Conservation (phyloP, 2,888 invertebrate genomes). For the Muschampia plurimacula region DNA sequence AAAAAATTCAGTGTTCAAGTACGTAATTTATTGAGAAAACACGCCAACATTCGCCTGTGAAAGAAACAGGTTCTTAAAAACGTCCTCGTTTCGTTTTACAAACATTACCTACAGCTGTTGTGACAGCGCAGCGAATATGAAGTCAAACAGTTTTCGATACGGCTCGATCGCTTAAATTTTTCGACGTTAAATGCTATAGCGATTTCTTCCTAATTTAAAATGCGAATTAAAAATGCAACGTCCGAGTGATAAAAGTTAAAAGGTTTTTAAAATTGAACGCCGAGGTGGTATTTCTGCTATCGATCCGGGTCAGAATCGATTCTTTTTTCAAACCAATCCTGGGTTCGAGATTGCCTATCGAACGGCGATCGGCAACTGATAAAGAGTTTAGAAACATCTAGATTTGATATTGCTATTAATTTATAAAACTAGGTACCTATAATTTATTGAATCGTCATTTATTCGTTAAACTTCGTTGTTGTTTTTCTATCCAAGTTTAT, state of each 20-base stretch:
- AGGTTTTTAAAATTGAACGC: constrained; percentile 34
- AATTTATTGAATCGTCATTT: background rate
- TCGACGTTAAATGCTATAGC: constrained; percentile 34
- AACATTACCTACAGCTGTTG: constrained; percentile 55
- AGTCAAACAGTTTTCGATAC: constrained; percentile 37
- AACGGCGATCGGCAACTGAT: constrained; percentile 59
- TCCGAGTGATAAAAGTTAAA: constrained; percentile 34
- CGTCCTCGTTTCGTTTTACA: constrained; percentile 66
- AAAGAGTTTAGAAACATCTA: constrained; percentile 53
- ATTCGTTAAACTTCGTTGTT: background rate
- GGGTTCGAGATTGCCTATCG: constrained; percentile 69
- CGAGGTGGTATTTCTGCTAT: constrained; percentile 51
- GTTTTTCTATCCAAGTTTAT: no score
- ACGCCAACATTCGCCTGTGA: constrained; percentile 54
- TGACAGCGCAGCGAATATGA: constrained; percentile 56
- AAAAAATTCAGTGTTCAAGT: constrained; percentile 45
- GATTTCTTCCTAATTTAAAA: constrained; percentile 30
- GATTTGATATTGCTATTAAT: constrained; percentile 42
- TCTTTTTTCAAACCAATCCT: constrained; percentile 66
- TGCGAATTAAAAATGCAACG: constrained; percentile 37
- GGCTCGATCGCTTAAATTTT: constrained; percentile 34
- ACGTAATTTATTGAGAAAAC: constrained; percentile 63
- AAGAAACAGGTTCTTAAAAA: constrained; percentile 63
- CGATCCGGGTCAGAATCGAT: constrained; percentile 58
- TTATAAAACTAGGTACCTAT: background rate